Evolutionary conservation across 2,888 invertebrate species (phyloP), one percentile per base, ranked within the genome.

Genomic region (Cyclophora albipunctata): DNA sequence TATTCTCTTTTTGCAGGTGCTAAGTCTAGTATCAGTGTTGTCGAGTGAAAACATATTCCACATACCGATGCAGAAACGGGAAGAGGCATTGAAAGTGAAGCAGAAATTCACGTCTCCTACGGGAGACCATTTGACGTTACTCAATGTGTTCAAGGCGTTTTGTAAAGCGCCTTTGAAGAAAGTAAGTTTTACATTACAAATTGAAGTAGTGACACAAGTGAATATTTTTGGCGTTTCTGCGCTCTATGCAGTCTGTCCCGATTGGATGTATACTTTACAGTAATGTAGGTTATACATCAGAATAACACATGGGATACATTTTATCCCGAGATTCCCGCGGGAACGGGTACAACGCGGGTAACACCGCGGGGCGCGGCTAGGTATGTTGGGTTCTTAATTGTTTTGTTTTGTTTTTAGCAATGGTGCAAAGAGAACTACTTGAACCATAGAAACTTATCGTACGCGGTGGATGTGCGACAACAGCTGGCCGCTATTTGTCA

Each of bases 391-490:
- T 7, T 4, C 4, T 42, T n/a, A 7, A 41, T 34, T 34, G n/a
- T 42, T 34, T 33, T 47, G 3, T 33, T 48, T 45, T 57, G 60
- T 45, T 84, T 80, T n/a, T 75, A 92, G 91, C 89, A 90, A 78
- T 98, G 97, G 96, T 98, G 98, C 73, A 93, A 92, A 71, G 96
- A 97, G 62, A 96, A 98, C 80, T 97, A 92, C 73, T 84, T 98
- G 47, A 95, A 97, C 74, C 89, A 91, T 55, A 91, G 96, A 60
- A 96, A 97, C 84, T 90, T 98, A 69, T 85, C 91, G 42, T 95
- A 95, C 71, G 97, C 96, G 0, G 81, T 89, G 45, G 94, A 96
- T 62, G 94, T 98, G 3, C 90, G 96, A 46, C 90, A 91, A 48
- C 98, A 98, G 76, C 83, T 98, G 54, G 76, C 91, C 6, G 91